Conservation (phyloP, 37 sponge, comb jelly and placozoan species). For the Lycopodina hypogea region DNA sequence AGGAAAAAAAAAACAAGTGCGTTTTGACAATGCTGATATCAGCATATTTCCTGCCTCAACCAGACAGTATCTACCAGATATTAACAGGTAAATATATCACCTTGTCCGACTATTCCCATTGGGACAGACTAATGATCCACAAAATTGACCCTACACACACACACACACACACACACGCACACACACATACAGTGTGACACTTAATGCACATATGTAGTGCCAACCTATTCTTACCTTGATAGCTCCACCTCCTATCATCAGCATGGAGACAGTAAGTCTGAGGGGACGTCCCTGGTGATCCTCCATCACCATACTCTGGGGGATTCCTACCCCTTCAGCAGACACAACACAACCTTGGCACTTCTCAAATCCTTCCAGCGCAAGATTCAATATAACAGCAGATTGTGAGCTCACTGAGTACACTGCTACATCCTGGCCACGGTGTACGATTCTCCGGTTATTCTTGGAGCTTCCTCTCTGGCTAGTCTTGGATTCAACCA, state of each 20-base stretch:
- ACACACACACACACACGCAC: too few species aligned
- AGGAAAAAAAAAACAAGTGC: too few species aligned
- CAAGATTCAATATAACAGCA: slow-evolving; percentile 31
- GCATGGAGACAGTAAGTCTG: slow-evolving; percentile 40
- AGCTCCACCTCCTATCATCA: slow-evolving; percentile 33
- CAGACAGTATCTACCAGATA: too few species aligned
- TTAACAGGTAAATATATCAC: too few species aligned
- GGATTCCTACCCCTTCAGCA: slow-evolving; percentile 27
- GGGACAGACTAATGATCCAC: too few species aligned
- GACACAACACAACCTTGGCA: slow-evolving; percentile 44
- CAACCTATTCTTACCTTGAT: slow-evolving; percentile 60
- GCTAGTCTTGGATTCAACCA: background rate
- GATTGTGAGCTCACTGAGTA: slow-evolving; percentile 37
- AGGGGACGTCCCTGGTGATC: slow-evolving; percentile 24
- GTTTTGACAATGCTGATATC: too few species aligned
- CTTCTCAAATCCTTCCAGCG: slow-evolving; percentile 42
- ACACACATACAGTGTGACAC: too few species aligned
- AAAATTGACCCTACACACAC: too few species aligned
- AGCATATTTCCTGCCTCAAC: too few species aligned
- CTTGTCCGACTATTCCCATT: too few species aligned
- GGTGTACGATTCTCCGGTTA: slow-evolving; percentile 5
- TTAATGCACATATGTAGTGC: too few species aligned
- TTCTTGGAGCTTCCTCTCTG: background rate
- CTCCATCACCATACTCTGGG: slow-evolving; percentile 24
- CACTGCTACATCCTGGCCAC: slow-evolving; percentile 38